These are phyloP conservation scores for Rafetus swinhoei DNA, from an alignment of 2,113 vertebrate species.

Conservation along the genomic window DNA sequence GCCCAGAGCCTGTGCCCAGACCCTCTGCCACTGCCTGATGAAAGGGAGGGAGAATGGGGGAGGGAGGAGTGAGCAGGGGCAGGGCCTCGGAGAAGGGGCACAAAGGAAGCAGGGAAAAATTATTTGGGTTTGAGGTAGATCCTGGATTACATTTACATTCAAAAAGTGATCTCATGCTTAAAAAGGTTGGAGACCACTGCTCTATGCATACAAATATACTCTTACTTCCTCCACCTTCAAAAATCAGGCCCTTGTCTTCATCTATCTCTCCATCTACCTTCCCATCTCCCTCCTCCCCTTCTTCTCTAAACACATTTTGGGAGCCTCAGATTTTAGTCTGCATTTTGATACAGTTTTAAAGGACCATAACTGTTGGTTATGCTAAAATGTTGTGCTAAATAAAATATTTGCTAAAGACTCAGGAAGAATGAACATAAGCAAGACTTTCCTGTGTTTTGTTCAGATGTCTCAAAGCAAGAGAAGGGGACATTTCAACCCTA, in stretches of 20 bases:
- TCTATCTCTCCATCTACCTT: background rate
- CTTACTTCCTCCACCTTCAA: background rate
- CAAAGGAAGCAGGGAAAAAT: no score
- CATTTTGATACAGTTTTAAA: background rate
- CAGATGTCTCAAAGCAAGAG: background rate
- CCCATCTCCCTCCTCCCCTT: background rate
- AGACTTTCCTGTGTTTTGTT: background rate
- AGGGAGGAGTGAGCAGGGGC: no score
- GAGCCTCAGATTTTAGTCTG: accelerated
- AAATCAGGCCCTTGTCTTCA: background rate
- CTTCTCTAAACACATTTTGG: background rate
- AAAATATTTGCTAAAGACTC: background rate
- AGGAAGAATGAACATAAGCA: background rate
- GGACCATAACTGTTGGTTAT: background rate
- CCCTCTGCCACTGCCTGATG: background rate
- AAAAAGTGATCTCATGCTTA: no score
- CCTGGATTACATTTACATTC: no score
- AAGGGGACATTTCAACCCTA: accelerated
- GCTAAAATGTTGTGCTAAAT: background rate
- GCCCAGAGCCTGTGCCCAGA: no score
- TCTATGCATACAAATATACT: background rate
- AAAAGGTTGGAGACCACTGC: background rate
- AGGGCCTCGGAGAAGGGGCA: no score
- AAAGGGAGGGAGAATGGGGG: no score
- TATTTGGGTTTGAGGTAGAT: no score